Conservation (phyloP, 2,797 vertebrate species). For the Sebastes minor region DNA sequence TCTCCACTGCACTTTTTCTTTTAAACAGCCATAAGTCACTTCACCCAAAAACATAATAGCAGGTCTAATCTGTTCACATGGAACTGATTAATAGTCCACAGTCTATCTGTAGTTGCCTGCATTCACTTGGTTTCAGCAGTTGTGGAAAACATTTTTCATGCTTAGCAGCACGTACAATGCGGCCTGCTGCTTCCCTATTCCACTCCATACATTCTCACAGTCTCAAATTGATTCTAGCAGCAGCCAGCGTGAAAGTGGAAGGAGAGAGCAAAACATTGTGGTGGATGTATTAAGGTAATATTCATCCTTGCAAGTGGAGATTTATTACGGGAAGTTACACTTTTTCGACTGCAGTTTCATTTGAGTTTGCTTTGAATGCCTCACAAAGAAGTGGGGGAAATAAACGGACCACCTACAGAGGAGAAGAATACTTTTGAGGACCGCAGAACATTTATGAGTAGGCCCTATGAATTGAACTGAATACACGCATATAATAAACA, state of each 20-base stretch:
- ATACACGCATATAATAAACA: neutral
- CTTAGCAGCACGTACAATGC: slow-evolving; percentile 60
- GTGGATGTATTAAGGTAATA: slow-evolving; percentile 57
- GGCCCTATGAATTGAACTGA: slow-evolving; percentile 3
- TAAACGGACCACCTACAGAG: neutral
- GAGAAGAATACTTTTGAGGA: neutral
- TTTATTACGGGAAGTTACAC: slow-evolving; percentile 54
- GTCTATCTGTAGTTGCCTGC: slow-evolving; percentile 55
- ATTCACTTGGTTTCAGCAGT: slow-evolving; percentile 48
- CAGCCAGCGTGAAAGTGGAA: slow-evolving; percentile 63
- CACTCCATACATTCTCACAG: slow-evolving; percentile 57
- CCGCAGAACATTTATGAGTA: neutral
- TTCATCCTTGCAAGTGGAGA: slow-evolving; percentile 51
- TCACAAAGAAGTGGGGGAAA: slow-evolving; percentile 5
- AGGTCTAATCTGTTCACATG: slow-evolving; percentile 62
- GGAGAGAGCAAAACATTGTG: slow-evolving; percentile 59
- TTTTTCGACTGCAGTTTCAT: slow-evolving; percentile 42
- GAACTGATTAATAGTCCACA: slow-evolving; percentile 69
- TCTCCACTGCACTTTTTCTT: slow-evolving; percentile 10
- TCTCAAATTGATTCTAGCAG: slow-evolving; percentile 66
- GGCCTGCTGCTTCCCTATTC: slow-evolving; percentile 62
- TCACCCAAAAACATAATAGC: slow-evolving; percentile 49
- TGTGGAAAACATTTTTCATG: slow-evolving; percentile 68
- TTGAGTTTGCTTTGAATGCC: slow-evolving; percentile 39
- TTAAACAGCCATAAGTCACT: slow-evolving; percentile 37